Conservation (phyloP, 2,888 invertebrate species). For the Euplexia lucipara region DNA sequence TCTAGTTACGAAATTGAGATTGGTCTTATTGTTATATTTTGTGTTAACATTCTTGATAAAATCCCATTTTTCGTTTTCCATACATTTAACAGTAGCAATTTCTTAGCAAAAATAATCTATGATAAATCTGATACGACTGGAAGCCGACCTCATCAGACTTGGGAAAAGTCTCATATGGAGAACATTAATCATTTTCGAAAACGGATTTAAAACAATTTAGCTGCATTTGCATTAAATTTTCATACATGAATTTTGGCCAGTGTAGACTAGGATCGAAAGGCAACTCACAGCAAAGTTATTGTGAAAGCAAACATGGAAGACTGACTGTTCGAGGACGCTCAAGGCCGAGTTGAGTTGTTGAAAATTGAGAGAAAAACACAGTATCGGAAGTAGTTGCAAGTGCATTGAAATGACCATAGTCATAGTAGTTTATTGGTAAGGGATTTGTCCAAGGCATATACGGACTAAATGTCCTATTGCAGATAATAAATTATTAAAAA, state of each 20-base stretch:
- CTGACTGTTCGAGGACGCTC: conserved; percentile 31
- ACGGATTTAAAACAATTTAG: background rate
- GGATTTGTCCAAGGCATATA: too few species aligned
- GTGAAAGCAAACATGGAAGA: conserved; percentile 45
- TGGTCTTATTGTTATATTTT: conserved; percentile 1
- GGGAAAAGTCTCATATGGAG: background rate
- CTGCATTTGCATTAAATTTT: conserved; percentile 1
- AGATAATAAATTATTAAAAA: too few species aligned
- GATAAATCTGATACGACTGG: background rate
- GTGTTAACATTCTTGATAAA: background rate
- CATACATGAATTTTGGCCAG: background rate
- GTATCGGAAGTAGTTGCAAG: background rate
- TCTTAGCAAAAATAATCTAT: too few species aligned
- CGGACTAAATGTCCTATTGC: too few species aligned
- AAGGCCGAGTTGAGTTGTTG: conserved; percentile 25
- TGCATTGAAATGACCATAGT: too few species aligned
- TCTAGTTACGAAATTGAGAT: conserved; percentile 41
- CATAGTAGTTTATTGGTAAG: too few species aligned
- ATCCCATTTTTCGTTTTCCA: too few species aligned
- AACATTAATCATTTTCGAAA: background rate
- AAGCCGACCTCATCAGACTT: background rate
- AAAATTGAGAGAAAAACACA: background rate
- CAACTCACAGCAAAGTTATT: conserved; percentile 7
- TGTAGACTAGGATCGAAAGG: conserved; percentile 11
- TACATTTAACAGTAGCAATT: background rate